Evolutionary conservation across 1,140 invertebrate species (phyloP).

Genomic region (Caenorhabditis tropicalis): DNA sequence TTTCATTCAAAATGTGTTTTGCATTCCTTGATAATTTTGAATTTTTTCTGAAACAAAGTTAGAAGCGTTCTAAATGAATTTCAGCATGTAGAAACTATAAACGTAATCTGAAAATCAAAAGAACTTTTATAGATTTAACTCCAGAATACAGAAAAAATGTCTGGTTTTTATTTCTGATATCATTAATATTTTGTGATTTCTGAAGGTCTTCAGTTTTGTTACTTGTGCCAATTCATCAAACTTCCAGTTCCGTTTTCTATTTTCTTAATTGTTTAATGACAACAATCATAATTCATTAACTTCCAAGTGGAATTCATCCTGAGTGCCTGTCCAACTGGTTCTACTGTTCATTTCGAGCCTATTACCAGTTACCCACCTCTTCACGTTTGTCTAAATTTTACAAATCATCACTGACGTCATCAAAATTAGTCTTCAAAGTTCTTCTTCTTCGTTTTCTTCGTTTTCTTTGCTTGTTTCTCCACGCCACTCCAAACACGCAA

Average conservation of each 20-base stretch:
- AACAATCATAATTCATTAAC: not conserved
- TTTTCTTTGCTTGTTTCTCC: slow-evolving; percentile 40
- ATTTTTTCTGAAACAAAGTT: no score
- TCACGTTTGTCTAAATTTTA: not conserved
- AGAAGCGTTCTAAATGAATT: no score
- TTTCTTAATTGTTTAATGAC: not conserved
- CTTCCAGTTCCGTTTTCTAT: not conserved
- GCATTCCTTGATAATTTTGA: no score
- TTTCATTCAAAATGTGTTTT: not conserved
- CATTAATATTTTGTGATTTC: no score
- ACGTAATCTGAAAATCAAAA: no score
- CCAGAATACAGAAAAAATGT: no score
- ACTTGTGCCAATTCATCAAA: no score
- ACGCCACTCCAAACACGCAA: slow-evolving; percentile 39
- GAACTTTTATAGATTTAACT: no score
- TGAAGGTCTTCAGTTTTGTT: not conserved
- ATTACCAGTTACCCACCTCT: not conserved
- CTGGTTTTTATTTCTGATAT: no score
- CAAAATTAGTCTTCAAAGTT: slow-evolving; percentile 42
- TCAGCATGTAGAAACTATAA: no score
- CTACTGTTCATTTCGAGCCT: not conserved
- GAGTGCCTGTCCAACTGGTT: not conserved
- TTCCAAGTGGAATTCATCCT: not conserved
- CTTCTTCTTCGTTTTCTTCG: slow-evolving; percentile 3
- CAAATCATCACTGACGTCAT: slow-evolving; percentile 28